A percentile compares a stretch with the other conserved stretches of the same genome.
phyloP scores from a whole-genome alignment of 2,113 vertebrate genomes.

The Danio rerio region DNA sequence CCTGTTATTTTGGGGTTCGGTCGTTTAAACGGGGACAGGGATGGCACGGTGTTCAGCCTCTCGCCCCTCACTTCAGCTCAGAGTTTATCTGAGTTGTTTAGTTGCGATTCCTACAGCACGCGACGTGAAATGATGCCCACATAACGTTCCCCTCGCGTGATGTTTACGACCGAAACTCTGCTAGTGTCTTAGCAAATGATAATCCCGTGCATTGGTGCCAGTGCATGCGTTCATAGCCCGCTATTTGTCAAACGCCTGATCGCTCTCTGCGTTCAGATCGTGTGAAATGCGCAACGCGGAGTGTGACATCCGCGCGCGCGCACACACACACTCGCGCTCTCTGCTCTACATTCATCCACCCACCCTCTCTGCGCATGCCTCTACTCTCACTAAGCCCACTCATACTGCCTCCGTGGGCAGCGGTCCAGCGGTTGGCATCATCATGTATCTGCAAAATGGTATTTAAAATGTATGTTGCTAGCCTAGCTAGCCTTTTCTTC shows the following conservation, averaged over 20 bases:
- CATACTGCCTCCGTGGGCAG: constrained; percentile 52
- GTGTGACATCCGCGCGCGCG: constrained; percentile 61
- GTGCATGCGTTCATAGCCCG: background rate
- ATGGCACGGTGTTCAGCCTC: background rate
- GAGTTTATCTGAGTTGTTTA: constrained; percentile 19
- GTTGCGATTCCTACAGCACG: background rate
- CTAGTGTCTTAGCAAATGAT: background rate
- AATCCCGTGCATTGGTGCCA: background rate
- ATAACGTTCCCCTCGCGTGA: constrained; percentile 74
- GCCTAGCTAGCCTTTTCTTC: background rate
- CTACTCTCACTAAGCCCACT: constrained; percentile 52
- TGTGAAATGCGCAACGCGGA: constrained; percentile 56
- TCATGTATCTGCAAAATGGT: background rate
- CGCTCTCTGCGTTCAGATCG: constrained; percentile 52
- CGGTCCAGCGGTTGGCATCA: background rate
- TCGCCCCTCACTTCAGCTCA: constrained; percentile 14
- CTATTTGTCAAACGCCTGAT: constrained; percentile 2
- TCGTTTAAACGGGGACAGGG: background rate
- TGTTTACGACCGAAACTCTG: constrained; percentile 58
- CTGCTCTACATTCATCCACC: constrained; percentile 69
- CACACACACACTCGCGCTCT: constrained; percentile 33
- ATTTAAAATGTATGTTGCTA: background rate
- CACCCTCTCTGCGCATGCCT: constrained; percentile 79
- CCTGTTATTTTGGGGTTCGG: constrained; percentile 12
- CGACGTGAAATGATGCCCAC: constrained; percentile 69